Conservation (phyloP, 2,113 vertebrate species). For the Percopsis transmontana region DNA sequence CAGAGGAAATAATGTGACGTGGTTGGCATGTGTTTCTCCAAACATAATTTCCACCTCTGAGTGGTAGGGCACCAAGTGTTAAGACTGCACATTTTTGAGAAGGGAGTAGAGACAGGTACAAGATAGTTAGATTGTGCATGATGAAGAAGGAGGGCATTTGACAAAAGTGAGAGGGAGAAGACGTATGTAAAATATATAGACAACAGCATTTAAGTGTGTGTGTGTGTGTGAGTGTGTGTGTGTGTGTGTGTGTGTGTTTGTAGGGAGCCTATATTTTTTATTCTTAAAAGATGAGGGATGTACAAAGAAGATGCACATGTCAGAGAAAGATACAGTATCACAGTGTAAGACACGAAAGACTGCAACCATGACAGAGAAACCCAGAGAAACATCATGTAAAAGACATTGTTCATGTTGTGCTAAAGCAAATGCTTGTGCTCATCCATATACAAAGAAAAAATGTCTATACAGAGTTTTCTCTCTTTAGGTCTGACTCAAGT, state of each 20-base stretch:
- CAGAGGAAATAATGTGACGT: too few relatives aligned
- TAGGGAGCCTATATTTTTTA: slow-evolving; percentile 1
- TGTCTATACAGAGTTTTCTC: too few relatives aligned
- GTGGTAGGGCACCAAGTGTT: too few relatives aligned
- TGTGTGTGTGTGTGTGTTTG: slow-evolving; percentile 7
- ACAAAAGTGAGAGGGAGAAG: not conserved
- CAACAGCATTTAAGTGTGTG: not conserved
- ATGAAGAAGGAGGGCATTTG: slow-evolving; percentile 25
- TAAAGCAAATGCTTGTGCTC: not conserved
- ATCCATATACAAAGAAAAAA: not conserved
- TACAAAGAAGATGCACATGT: not conserved
- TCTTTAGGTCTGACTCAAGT: too few relatives aligned
- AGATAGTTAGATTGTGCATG: not conserved
- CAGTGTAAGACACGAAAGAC: too few relatives aligned
- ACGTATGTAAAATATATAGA: slow-evolving; percentile 6
- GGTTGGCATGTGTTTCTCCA: too few relatives aligned
- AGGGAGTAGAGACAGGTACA: slow-evolving; percentile 1
- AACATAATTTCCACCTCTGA: too few relatives aligned
- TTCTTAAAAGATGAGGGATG: not conserved
- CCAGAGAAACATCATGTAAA: too few relatives aligned
- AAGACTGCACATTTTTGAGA: not conserved
- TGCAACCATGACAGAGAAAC: too few relatives aligned
- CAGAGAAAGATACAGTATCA: not conserved
- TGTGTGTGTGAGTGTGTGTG: not conserved
- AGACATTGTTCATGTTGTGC: not conserved